Conservation (phyloP, 1,140 invertebrate genomes). For the Drosophila obscura region DNA sequence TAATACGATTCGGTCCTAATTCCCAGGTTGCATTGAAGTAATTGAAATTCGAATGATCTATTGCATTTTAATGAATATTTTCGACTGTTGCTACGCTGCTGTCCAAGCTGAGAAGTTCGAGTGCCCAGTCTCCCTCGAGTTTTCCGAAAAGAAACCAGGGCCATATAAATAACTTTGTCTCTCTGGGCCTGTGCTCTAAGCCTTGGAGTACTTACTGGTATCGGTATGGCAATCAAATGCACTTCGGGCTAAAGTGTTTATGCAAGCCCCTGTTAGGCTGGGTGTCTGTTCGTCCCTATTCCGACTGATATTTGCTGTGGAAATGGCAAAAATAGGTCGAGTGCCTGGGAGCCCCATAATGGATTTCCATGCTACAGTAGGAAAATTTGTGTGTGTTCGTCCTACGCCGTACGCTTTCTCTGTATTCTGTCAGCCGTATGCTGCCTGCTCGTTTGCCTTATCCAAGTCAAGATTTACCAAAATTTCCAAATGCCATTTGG, state of each 20-base stretch:
- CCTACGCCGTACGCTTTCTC: too few species aligned
- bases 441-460: background rate
- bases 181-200: slow-evolving; percentile 3
- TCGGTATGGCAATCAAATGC: slow-evolving; percentile 37
- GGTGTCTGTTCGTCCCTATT: slow-evolving; percentile 1
- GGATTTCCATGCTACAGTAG: too few species aligned
- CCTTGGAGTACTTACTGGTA: background rate
- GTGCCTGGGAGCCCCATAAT: background rate
- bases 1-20: slow-evolving; percentile 34
- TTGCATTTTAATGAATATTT: slow-evolving; percentile 70
- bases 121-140: slow-evolving; percentile 5
- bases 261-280: slow-evolving; percentile 25
- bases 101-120: slow-evolving; percentile 31
- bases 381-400: too few species aligned
- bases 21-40: slow-evolving; percentile 44
- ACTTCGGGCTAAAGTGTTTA: slow-evolving; percentile 56
- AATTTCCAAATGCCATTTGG: slow-evolving; percentile 35
- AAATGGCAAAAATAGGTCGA: too few species aligned
- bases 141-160: background rate
- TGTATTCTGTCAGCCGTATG: too few species aligned
- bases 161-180: slow-evolving; percentile 45
- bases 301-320: slow-evolving; percentile 19
- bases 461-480: slow-evolving; percentile 35
- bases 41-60: slow-evolving; percentile 66
- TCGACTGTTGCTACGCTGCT: slow-evolving; percentile 30